A percentile compares a stretch with the other conserved stretches of the same genome.
Evolutionary conservation across 1,140 invertebrate genomes (phyloP).

Genomic region (Cyclargus thomasi): DNA sequence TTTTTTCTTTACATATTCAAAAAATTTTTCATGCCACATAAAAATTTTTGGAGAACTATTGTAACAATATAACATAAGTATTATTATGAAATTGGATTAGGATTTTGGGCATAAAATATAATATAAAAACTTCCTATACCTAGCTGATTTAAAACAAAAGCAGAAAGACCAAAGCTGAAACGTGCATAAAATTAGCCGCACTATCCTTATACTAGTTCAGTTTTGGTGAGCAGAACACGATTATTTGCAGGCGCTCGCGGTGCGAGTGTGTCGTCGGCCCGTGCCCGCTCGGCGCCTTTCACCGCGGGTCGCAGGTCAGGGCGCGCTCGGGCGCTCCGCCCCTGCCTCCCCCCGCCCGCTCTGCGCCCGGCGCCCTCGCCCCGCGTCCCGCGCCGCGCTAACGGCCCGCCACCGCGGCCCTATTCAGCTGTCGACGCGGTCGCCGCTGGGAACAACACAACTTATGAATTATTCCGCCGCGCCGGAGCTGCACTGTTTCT

Average conservation of each 20-base stretch:
- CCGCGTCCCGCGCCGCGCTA: slow-evolving; percentile 36
- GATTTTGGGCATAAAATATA: too few species aligned
- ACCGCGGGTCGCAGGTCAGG: slow-evolving; percentile 71
- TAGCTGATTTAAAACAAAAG: background rate
- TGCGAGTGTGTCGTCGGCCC: slow-evolving; percentile 50
- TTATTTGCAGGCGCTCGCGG: slow-evolving; percentile 43
- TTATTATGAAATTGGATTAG: too few species aligned
- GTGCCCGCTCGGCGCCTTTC: slow-evolving; percentile 66
- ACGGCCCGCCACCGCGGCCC: slow-evolving; percentile 57
- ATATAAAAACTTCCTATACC: too few species aligned
- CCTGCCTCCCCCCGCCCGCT: slow-evolving; percentile 36
- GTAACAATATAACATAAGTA: too few species aligned
- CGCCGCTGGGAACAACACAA: slow-evolving; percentile 55
- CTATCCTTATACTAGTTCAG: slow-evolving; percentile 23
- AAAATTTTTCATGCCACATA: too few species aligned
- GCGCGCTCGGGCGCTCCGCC: slow-evolving; percentile 71
- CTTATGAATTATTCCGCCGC: slow-evolving; percentile 67
- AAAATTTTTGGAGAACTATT: too few species aligned
- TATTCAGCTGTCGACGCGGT: slow-evolving; percentile 67
- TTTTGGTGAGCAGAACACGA: slow-evolving; percentile 50
- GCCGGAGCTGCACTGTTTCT: slow-evolving; percentile 41
- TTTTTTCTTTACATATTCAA: too few species aligned
- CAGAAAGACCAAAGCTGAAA: background rate
- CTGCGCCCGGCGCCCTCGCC: slow-evolving; percentile 29
- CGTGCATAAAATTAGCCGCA: background rate